Percentiles rank a stretch among this genome's conserved stretches.
phyloP scores from a whole-genome alignment of 2,888 invertebrate species.

The Temnothorax ravouxi region DNA sequence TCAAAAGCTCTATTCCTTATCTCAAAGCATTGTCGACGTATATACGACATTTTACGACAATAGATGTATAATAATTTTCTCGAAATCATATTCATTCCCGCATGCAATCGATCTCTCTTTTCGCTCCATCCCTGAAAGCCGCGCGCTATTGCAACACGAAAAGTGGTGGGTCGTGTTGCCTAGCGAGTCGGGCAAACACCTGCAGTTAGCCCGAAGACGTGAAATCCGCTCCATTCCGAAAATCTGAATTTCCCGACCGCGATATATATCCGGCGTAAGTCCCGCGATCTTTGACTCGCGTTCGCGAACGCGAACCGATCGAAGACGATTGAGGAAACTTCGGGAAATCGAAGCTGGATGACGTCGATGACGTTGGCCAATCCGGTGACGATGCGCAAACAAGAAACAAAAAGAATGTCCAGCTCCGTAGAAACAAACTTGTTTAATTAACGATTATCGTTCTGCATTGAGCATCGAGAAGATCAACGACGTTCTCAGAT shows the following conservation, averaged over 20 bases:
- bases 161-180: neutral
- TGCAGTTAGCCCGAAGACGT: neutral
- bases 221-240: neutral
- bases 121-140: too few relatives aligned
- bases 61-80: constrained; percentile 5
- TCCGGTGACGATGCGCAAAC: neutral
- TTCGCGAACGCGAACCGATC: neutral
- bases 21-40: neutral
- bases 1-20: neutral
- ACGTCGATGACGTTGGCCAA: neutral
- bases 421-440: neutral
- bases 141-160: neutral
- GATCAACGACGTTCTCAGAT: neutral
- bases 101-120: neutral
- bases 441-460: neutral
- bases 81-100: neutral
- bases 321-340: neutral
- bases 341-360: neutral
- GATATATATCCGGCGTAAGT: neutral
- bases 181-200: neutral
- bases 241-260: neutral
- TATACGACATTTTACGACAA: neutral
- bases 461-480: neutral
- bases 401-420: neutral
- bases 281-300: neutral